These are phyloP conservation scores for Cichlasoma orientale DNA, from an alignment of 2,797 vertebrate genomes.

Conservation along the genomic window DNA sequence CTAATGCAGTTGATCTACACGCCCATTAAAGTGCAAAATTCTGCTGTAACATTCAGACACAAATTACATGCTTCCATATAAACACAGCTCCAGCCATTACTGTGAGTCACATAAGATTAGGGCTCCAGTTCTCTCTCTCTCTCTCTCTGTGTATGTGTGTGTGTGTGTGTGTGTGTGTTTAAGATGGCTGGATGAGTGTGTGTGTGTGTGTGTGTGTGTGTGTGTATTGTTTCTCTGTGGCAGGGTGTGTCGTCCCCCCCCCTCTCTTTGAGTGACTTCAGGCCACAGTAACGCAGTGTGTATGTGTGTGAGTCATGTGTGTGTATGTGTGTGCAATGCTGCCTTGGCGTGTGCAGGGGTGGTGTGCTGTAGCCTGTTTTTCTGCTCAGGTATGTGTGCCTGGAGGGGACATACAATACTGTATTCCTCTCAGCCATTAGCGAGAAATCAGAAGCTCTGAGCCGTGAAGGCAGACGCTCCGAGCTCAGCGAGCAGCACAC, in stretches of 20 bases:
- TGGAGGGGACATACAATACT: constrained; percentile 76
- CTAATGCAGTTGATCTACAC: constrained; percentile 2
- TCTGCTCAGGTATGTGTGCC: constrained; percentile 84
- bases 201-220: constrained; percentile 53
- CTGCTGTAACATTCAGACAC: constrained; percentile 36
- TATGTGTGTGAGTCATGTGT: constrained; percentile 38
- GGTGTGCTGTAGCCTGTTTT: constrained; percentile 79
- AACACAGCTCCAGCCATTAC: constrained; percentile 51
- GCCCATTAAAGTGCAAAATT: constrained; percentile 35
- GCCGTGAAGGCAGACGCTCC: constrained; percentile 44
- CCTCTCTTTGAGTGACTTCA: constrained; percentile 69
- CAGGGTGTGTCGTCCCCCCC: constrained; percentile 67
- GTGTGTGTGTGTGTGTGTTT: constrained; percentile 33
- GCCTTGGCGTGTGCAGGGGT: constrained; percentile 73
- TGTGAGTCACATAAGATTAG: constrained; percentile 69
- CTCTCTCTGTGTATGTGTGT: constrained; percentile 25
- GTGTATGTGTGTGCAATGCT: constrained; percentile 67
- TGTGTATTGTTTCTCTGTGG: constrained; percentile 52
- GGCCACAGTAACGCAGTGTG: constrained; percentile 69
- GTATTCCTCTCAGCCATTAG: constrained; percentile 65
- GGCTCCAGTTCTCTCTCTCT: constrained; percentile 26
- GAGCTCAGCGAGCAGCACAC: constrained; percentile 11
- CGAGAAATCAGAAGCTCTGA: constrained; percentile 34
- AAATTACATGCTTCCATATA: constrained; percentile 65
- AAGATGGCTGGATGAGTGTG: constrained; percentile 30